These are phyloP conservation scores for Panzeria rudis DNA, from an alignment of 2,888 invertebrate genomes.

Conservation along the genomic window DNA sequence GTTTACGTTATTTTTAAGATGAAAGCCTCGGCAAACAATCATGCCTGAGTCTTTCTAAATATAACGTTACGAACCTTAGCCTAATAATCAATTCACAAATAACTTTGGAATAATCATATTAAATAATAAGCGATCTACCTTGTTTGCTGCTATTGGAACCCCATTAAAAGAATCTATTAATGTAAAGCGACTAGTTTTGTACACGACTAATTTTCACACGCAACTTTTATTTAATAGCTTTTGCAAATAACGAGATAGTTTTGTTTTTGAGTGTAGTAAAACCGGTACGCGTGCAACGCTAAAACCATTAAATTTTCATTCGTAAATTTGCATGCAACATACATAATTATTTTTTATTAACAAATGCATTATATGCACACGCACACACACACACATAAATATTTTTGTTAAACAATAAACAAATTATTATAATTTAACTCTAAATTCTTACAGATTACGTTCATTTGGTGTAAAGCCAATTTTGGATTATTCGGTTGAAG, in stretches of 20 bases:
- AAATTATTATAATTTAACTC: neutral
- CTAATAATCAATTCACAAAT: too few relatives aligned
- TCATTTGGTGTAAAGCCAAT: conserved; percentile 99
- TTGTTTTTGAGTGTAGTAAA: conserved; percentile 43
- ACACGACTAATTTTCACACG: too few relatives aligned
- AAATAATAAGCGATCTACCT: too few relatives aligned
- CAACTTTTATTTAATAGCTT: neutral
- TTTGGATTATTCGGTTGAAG: conserved; percentile 99
- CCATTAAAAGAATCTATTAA: too few relatives aligned
- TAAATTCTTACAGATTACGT: conserved; percentile 86
- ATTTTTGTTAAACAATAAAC: neutral
- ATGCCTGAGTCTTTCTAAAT: too few relatives aligned
- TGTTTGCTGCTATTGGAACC: too few relatives aligned
- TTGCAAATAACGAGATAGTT: neutral
- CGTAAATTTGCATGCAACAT: conserved; percentile 41
- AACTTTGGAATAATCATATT: too few relatives aligned
- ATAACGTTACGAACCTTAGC: too few relatives aligned
- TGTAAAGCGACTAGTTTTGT: too few relatives aligned
- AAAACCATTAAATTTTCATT: neutral
- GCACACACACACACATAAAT: neutral
- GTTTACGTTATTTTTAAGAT: too few relatives aligned
- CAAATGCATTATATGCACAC: neutral
- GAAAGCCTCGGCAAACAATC: too few relatives aligned
- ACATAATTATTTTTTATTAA: conserved; percentile 11
- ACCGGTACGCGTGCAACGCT: neutral